A percentile compares a stretch with the other conserved stretches of the same genome.
Evolutionary conservation across 2,113 vertebrate genomes (phyloP).

Genomic region (Nycticorax nycticorax): DNA sequence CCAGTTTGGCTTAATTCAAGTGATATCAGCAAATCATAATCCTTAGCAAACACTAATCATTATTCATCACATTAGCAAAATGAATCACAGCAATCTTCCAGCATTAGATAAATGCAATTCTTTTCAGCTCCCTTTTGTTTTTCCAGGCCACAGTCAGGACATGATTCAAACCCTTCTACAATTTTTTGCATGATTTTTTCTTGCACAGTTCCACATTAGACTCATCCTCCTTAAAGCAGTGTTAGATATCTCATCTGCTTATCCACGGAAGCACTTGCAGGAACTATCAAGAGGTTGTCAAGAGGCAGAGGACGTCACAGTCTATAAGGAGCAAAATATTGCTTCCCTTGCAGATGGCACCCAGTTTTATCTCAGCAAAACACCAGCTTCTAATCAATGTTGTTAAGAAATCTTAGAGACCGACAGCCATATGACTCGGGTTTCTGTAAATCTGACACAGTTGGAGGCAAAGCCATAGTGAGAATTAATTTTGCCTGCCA

Average conservation of each 20-base stretch:
- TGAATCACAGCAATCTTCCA: background rate
- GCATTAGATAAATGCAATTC: background rate
- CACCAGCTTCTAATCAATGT: conserved; percentile 40
- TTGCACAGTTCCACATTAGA: background rate
- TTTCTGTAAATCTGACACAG: conserved; percentile 50
- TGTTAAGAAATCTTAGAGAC: conserved; percentile 28
- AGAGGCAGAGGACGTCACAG: background rate
- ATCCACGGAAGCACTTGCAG: conserved; percentile 38
- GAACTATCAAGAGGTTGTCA: conserved; percentile 46
- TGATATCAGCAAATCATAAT: background rate
- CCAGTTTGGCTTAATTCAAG: conserved; percentile 1
- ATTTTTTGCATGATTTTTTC: background rate
- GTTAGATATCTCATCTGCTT: conserved; percentile 24
- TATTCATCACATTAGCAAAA: conserved; percentile 19
- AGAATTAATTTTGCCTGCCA: conserved; percentile 44
- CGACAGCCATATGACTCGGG: background rate
- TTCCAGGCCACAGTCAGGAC: background rate
- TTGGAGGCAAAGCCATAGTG: background rate
- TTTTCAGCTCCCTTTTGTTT: background rate
- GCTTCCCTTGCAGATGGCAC: conserved; percentile 62
- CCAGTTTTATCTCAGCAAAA: conserved; percentile 68
- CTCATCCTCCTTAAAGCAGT: background rate
- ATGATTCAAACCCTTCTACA: background rate
- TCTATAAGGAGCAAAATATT: conserved; percentile 30
- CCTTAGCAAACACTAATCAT: conserved; percentile 14